Base-by-base conservation (phyloP, 92 coral and sea anemone species). In the Zoanthus sociatus region DNA sequence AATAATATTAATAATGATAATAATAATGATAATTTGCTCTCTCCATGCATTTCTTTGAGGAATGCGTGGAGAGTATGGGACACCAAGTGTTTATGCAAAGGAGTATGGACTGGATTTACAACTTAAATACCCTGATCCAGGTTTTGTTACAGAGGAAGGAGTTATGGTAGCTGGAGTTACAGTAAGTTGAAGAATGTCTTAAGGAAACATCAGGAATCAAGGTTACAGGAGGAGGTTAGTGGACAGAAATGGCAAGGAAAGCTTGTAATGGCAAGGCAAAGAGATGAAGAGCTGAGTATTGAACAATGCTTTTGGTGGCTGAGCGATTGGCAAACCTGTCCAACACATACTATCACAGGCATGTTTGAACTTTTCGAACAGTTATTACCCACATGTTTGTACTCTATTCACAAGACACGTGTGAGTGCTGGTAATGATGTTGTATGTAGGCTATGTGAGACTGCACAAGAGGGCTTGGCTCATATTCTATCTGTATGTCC, bases 211-310 rank as follows among this genome's bases (percentile, higher is more conserved):
- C 77, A 79, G 45, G 90, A 78, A 63, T 87, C 75, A 69, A 51
- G 72, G 82, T 21, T 78, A 53, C 73, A 71, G 76, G 45, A 71
- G 86, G 85, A 78, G 77, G 84, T 87, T 56, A 78, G 78, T 60
- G 90, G 69, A 54, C 84, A 78, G 82, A 87, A 69, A 78, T 87
- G 90, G 90, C 90, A 87, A 78, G 90, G 90, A 78, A 86, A 76
- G 84, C 79, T 61, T 70, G 84, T 86, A 86, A 86, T 71, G 21
- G 83, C 71, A 55, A 76, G 68, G 76, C 55, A 66, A 77, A 68
- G 72, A 55, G 90, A 87, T 60, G 90, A 77, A 87, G 26, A 26
- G 26, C 26, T 26, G 26, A 26, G 85, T 70, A 78, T 78, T 44
- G 85, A 69, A 78, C 78, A 79, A 71, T 87, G 86, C 90, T 87